These are phyloP conservation scores for Zalophus californianus DNA, from an alignment of 2,797 vertebrate species.

Conservation along the genomic window DNA sequence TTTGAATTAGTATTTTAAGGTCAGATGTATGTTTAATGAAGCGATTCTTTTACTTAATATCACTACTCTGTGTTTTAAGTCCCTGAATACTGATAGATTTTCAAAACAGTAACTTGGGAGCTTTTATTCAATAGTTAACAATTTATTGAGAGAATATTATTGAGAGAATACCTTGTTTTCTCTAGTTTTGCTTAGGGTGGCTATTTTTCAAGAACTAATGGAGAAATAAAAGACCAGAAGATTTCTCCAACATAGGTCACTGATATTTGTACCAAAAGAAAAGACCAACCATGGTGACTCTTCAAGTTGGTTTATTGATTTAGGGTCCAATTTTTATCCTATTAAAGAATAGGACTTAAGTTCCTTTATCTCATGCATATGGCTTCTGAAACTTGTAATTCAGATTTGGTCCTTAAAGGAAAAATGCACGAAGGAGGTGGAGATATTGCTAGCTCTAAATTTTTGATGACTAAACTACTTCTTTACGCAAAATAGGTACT, in stretches of 20 bases:
- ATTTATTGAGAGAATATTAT: not conserved
- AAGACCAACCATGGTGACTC: not conserved
- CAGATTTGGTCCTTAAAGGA: not conserved
- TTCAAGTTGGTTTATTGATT: not conserved
- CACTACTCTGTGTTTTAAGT: conserved; percentile 38
- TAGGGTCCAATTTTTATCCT: not conserved
- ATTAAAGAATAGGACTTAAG: not conserved
- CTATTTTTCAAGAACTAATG: not conserved
- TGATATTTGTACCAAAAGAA: not conserved
- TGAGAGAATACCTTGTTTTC: not conserved
- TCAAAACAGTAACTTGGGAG: not conserved
- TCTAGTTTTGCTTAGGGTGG: not conserved
- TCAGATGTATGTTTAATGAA: conserved; percentile 53
- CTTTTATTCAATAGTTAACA: conserved; percentile 52
- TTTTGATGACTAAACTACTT: not conserved
- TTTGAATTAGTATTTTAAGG: conserved; percentile 41
- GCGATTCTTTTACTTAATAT: not conserved
- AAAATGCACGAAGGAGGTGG: not conserved
- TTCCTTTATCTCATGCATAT: not conserved
- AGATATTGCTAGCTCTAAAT: not conserved
- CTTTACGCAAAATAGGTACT: not conserved
- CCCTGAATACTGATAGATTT: not conserved
- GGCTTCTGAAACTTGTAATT: not conserved
- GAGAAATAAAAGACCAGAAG: not conserved
- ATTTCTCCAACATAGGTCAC: not conserved